Evolutionary conservation across 2,888 invertebrate species (phyloP).

Genomic region (Spodoptera exigua): DNA sequence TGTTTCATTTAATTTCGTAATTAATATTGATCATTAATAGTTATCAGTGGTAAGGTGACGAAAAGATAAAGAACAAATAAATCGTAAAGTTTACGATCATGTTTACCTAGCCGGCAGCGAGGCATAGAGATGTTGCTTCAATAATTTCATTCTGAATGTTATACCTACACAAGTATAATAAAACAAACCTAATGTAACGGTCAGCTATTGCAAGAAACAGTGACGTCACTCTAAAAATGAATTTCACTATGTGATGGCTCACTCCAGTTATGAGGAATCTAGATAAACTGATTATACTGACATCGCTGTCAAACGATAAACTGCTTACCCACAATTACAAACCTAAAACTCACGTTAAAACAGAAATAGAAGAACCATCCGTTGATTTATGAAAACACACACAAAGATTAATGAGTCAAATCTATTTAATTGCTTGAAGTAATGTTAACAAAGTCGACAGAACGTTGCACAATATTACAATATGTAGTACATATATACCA

Average conservation of each 20-base stretch:
- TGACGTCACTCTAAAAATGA: slow-evolving; percentile 56
- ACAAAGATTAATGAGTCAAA: slow-evolving; percentile 2
- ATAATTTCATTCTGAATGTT: slow-evolving; percentile 39
- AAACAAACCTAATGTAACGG: slow-evolving; percentile 35
- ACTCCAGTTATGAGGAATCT: slow-evolving; percentile 32
- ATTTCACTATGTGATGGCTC: slow-evolving; percentile 42
- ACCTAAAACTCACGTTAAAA: no score
- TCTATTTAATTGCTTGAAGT: slow-evolving; percentile 1
- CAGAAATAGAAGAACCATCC: no score
- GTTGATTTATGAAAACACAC: not conserved
- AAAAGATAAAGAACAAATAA: slow-evolving; percentile 71
- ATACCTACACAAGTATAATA: slow-evolving; percentile 26
- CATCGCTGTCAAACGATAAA: slow-evolving; percentile 25
- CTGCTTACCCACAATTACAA: not conserved
- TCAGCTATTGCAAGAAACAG: slow-evolving; percentile 38
- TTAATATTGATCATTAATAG: slow-evolving; percentile 60
- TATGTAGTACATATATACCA: slow-evolving; percentile 9
- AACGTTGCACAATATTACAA: slow-evolving; percentile 4
- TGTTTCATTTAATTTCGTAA: slow-evolving; percentile 58
- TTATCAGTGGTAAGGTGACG: slow-evolving; percentile 63
- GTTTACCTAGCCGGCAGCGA: slow-evolving; percentile 52
- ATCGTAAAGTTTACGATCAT: slow-evolving; percentile 73
- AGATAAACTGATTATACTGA: slow-evolving; percentile 31
- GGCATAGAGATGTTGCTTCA: slow-evolving; percentile 20
- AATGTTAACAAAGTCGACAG: slow-evolving; percentile 1